Evolutionary conservation across 1,140 invertebrate genomes (phyloP), one percentile per base, ranked within the genome.

Genomic region (Heliconius himera): DNA sequence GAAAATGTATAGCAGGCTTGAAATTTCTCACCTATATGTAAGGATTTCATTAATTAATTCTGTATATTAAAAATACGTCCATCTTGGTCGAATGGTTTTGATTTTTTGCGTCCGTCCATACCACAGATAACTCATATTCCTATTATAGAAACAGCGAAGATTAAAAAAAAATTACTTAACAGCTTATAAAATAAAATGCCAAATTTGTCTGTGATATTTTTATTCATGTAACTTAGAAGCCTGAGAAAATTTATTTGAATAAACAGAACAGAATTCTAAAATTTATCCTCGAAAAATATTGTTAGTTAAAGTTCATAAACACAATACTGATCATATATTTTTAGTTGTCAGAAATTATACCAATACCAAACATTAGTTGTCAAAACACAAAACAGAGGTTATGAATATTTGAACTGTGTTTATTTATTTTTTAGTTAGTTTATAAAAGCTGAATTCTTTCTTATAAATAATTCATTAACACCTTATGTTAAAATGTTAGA

Each of bases 31-130:
- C 88, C 87, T 84, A 84, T 88, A 84, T 79, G 74, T 74, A 78
- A 76, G 51, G 78, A 78, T 54, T 84, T 81, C 79, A 81, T 80
- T 83, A 87, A 82, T 84, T 84, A 84, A 82, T 83, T 78, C 82
- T 46, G 60, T 56, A 84, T 81, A 79, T 82, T 87, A 81, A 88
- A 84, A 83, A 89, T 82, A 92, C 91, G 89, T 92, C 91, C 91
- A 93, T 93, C 89, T 92, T 92, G 87, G 84, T 83, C 88, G 84
- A 83, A 84, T 80, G 81, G 71, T 87, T 85, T 89, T 78, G 81
- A 82, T 86, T 91, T 89, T 90, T 89, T 85, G 77, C 74, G 46
- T 84, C 78, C 75, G 70, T 79, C 38, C 41, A 60, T 22, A n/a
- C 70, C 36, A 72, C 36, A 72, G 70, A 72, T 72, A 33, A 18